Base-by-base conservation (phyloP, 1,140 invertebrate genomes). In the Meloidogyne chitwoodi region DNA sequence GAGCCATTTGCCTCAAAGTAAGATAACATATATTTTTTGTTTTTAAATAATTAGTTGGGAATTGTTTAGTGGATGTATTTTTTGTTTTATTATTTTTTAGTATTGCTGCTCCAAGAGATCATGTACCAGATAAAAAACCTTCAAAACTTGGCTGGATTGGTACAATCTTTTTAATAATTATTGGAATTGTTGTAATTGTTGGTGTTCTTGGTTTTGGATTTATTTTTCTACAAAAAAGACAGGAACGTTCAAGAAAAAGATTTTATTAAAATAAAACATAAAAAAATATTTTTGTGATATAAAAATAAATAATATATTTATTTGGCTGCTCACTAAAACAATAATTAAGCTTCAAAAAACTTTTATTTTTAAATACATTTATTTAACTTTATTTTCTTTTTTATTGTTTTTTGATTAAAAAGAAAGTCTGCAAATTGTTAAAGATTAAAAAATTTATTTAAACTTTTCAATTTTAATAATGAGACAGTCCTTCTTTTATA, bases 141-240 rank as follows among this genome's bases (percentile, higher is more conserved):
- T 86, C 85, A 34, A 84, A 87, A 56, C 75, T 86, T n/a, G 81
- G 85, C 12, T 84, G 82, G 80, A 38, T 84, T 27, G 84, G 82
- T 14, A 86, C 84, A 16, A 80, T 80, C 11, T 67, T 85, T 19
- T 74, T 85, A 19, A 70, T 87, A 12, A 74, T 85, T 73, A 75
- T 87, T 62, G 84, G 73, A n/a, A 76, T 87, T 34, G 83, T 80
- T 70, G 84, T 84, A 26, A 70, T 84, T 22, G 77, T 84, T 65
- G 83, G 81, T 12, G 83, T 72, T 14, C 68, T 85, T 26, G 81
- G 68, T 12, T 87, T 85, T 61, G 85, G 85, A 14, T 69, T 84
- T 11, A 48, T 82, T 44, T 85, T 75, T 56, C 79, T 82, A 24
- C 83, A 85, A 68, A 83, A 85, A 27, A 74, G 77, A 27, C 83